Conservation (phyloP, 2,888 invertebrate species). For the Melieria omissa region DNA sequence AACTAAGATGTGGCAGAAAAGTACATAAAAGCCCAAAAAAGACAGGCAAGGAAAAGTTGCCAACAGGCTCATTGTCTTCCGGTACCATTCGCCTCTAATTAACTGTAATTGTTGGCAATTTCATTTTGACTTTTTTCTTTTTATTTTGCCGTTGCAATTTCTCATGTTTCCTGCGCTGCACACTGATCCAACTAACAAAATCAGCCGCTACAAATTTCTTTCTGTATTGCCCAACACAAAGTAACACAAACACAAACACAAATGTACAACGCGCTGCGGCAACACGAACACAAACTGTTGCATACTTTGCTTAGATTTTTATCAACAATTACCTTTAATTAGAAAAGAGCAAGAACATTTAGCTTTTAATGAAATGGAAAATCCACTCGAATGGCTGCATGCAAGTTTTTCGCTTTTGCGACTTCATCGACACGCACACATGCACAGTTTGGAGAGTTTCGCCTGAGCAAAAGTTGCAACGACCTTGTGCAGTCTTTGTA, state of each 20-base stretch:
- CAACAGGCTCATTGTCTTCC: constrained; percentile 1
- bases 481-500: not conserved
- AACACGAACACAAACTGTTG: too few species aligned
- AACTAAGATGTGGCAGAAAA: not conserved
- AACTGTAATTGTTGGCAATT: constrained; percentile 27
- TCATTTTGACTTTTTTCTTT: not conserved
- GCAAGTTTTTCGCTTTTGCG: constrained; percentile 3
- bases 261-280: not conserved
- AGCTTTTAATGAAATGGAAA: constrained; percentile 20
- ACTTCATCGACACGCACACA: constrained; percentile 7
- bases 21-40: not conserved
- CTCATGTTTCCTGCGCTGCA: too few species aligned
- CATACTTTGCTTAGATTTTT: not conserved
- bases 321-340: constrained; percentile 28
- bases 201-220: too few species aligned
- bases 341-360: constrained; percentile 15
- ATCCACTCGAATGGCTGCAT: constrained; percentile 5
- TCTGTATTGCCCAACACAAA: too few species aligned
- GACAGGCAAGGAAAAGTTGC: not conserved
- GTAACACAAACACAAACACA: not conserved
- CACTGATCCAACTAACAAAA: too few species aligned
- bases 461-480: not conserved
- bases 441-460: not conserved
- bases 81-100: constrained; percentile 27
- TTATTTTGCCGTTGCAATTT: not conserved